Base-by-base conservation (phyloP, 1,140 invertebrate genomes). In the Drosophila cardini region DNA sequence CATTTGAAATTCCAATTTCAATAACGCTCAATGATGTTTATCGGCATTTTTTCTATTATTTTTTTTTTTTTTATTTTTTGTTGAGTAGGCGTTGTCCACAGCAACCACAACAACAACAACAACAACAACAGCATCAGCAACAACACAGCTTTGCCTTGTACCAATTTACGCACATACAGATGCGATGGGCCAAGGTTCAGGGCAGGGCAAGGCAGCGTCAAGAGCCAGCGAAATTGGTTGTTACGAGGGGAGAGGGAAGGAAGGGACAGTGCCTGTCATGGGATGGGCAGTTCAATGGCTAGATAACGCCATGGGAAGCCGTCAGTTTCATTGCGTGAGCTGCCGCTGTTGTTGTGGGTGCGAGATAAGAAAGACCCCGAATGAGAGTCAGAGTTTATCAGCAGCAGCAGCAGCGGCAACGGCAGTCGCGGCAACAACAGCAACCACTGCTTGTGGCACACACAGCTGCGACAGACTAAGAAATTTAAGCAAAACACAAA, bases 1-100 rank as follows among this genome's bases (percentile, higher is more conserved):
- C 86, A 89, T 89, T 89, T 89, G 80, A 90, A 89, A 89, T 89
- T 80, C 78, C 72, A 80, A 85, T 85, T 85, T 85, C 77, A 78
- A 85, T 80, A 87, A 87, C 84, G 80, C 76, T 89, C 79, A 80
- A 78, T 87, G 84, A 89, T 89, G 71, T 84, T 89, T 89, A 89
- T 89, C 84, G 70, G 71, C 52, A 71, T 38, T 38, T 30, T 21
- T 36, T 43, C n/a, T 13, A 42, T 32, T 48, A 46, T 50, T 60
- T 40, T 71, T 56, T 70, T 21, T 64, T 62, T 46, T 21, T 50
- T 60, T 16, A 8, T 52, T 78, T 76, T 73, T 26, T 26, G 21
- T 26, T 80, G 84, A 89, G 84, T 89, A 89, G 84, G 84, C 84
- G 84, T 89, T 80, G 73, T 72, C 78, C 71, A 34, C 64, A 65